A percentile compares a stretch with the other conserved stretches of the same genome.
These are phyloP conservation scores for Typhlichthys eigenmanni DNA, from an alignment of 2,797 vertebrate genomes.

Conservation along the genomic window DNA sequence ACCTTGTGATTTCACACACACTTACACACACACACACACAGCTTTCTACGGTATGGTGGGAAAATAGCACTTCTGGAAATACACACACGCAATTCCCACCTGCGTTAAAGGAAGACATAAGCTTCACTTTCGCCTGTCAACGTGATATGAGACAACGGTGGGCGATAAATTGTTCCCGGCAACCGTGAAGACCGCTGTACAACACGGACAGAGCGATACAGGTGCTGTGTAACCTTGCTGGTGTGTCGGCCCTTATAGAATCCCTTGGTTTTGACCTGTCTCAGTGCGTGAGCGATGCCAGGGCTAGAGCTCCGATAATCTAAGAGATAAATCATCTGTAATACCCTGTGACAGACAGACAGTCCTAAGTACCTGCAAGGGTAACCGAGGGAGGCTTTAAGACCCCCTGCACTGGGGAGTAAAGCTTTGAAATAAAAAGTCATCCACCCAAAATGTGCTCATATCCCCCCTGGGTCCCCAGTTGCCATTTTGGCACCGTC, in stretches of 20 bases:
- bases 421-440: conserved; percentile 65
- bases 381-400: conserved; percentile 69
- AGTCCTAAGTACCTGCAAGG: conserved; percentile 72
- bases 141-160: conserved; percentile 34
- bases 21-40: conserved; percentile 37
- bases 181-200: conserved; percentile 2
- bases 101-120: conserved; percentile 4
- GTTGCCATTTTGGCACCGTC: conserved; percentile 72
- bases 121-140: conserved; percentile 37
- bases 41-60: conserved; percentile 37
- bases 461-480: conserved; percentile 59
- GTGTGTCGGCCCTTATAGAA: conserved; percentile 24
- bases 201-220: not conserved
- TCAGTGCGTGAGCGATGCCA: conserved; percentile 48
- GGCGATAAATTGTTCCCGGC: conserved; percentile 22
- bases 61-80: conserved; percentile 54
- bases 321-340: conserved; percentile 70
- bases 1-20: conserved; percentile 54
- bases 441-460: conserved; percentile 54
- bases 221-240: conserved; percentile 31
- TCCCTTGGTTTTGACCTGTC: conserved; percentile 29
- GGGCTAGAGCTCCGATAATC: conserved; percentile 56
- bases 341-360: conserved; percentile 66
- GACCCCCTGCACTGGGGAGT: conserved; percentile 64
- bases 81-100: conserved; percentile 33